A percentile compares a stretch with the other conserved stretches of the same genome.
Evolutionary conservation across 2,797 vertebrate species (phyloP).

Genomic region (Ibycter americanus): DNA sequence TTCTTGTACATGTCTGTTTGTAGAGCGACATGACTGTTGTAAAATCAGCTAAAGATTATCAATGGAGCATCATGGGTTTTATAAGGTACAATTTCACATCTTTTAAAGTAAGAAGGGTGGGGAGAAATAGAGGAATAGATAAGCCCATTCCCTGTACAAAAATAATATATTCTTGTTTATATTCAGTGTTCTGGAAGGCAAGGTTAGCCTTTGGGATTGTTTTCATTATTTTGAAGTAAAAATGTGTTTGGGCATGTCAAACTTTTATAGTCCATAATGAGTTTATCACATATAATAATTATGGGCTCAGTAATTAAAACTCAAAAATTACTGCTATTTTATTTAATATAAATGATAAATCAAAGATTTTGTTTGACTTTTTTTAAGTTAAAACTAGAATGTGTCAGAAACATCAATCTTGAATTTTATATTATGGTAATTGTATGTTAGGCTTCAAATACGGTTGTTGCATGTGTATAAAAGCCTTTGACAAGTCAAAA

Average conservation of each 20-base stretch:
- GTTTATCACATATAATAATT: conserved; percentile 62
- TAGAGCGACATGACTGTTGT: neutral
- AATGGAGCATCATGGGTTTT: neutral
- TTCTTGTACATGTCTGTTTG: neutral
- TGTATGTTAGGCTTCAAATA: conserved; percentile 34
- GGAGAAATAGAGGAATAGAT: neutral
- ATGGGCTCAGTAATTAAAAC: conserved; percentile 58
- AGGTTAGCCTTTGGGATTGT: conserved; percentile 53
- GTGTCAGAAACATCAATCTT: conserved; percentile 41
- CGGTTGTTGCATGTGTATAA: neutral
- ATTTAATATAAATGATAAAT: conserved; percentile 47
- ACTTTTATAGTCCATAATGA: conserved; percentile 47
- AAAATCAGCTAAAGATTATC: neutral
- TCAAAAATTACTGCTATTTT: conserved; percentile 39
- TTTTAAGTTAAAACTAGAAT: neutral
- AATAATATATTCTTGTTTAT: neutral
- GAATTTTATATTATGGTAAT: conserved; percentile 32
- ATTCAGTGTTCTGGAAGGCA: conserved; percentile 14
- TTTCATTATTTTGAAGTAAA: conserved; percentile 48
- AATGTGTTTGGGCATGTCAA: conserved; percentile 45
- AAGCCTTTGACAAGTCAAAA: conserved; percentile 26
- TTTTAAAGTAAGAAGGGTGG: neutral
- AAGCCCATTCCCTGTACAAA: neutral
- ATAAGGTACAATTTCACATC: neutral
- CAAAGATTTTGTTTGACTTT: conserved; percentile 35